Evolutionary conservation across 2,113 vertebrate genomes (phyloP), one percentile per base, ranked within the genome.

Genomic region (Paraplagusia blochii): DNA sequence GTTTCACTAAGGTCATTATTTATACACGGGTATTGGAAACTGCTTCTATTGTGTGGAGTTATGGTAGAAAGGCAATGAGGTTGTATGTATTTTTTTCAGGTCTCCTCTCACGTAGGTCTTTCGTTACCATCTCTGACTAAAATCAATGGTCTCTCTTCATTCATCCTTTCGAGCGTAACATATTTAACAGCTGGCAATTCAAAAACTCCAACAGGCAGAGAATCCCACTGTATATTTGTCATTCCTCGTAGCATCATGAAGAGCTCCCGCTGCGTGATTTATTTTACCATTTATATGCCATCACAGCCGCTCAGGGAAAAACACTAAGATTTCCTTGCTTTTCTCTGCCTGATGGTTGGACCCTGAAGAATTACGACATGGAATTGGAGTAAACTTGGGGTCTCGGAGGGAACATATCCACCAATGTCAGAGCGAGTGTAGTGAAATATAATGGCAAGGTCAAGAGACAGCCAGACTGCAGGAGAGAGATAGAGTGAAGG

Each of bases 361-460:
- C 8, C 14, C 13, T 66, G 61, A 57, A 67, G 51, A 76, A 75
- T 75, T 71, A 69, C 53, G 42, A 72, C 29, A n/a, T 47, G 56
- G 65, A 53, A 73, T 66, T 40, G 22, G 47, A 19, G 11, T 17
- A 56, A 63, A 64, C 4, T 53, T 66, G 69, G 11, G 40, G 40
- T 40, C 44, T 13, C 29, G 61, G 34, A 63, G 8, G n/a, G 42
- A 15, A 22, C 14, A 19, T 36, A 50, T 47, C 36, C 66, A 64
- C n/a, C 2, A 44, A 43, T 4, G 19, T 66, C 44, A 54, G 50
- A 52, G 58, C 50, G 53, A 52, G 34, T 61, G 1, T 22, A 38
- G 38, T 72, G 69, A 81, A 73, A 71, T 74, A 76, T 58, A 45
- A 53, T 8, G 33, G 39, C 43, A 47, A 55, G 59, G 29, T 14